phyloP scores from a whole-genome alignment of 1,140 invertebrate species.

The Drosophila athabasca region DNA sequence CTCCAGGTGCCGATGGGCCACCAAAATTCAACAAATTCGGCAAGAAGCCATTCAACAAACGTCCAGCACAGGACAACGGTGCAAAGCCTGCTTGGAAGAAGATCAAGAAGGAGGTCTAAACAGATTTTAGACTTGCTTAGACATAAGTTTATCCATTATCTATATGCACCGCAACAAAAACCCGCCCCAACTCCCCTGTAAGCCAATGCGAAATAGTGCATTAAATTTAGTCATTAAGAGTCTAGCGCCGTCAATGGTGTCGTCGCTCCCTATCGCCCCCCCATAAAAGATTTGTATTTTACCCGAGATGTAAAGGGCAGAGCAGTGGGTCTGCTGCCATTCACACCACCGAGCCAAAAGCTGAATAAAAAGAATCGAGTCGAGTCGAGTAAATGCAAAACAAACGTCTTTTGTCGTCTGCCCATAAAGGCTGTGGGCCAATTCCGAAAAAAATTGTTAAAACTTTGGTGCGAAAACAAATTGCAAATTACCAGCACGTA shows the following conservation, averaged over 20 bases:
- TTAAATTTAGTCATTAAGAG: conserved; percentile 36
- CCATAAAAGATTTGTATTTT: conserved; percentile 4
- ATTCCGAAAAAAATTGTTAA: conserved; percentile 35
- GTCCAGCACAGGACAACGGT: conserved; percentile 27
- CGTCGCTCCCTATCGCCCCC: no score
- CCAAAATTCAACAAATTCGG: conserved; percentile 37
- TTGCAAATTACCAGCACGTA: conserved; percentile 69
- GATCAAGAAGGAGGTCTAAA: conserved; percentile 9
- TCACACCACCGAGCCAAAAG: background rate
- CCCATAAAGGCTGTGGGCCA: conserved; percentile 17
- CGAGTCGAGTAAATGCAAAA: conserved; percentile 36
- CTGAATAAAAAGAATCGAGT: conserved; percentile 13
- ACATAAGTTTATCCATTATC: conserved; percentile 34
- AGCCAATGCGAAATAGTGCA: conserved; percentile 1
- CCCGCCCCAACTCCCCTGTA: background rate
- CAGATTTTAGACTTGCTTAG: conserved; percentile 36
- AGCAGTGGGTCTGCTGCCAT: no score
- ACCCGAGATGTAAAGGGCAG: background rate
- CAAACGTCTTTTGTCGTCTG: conserved; percentile 20
- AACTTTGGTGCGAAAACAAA: conserved; percentile 44
- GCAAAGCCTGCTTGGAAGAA: conserved; percentile 35
- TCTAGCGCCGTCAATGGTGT: no score
- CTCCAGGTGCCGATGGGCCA: background rate
- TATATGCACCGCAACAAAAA: background rate
- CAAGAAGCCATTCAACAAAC: conserved; percentile 59